Base-by-base conservation (phyloP, 1,140 invertebrate species). In the Bombus difficillimus region DNA sequence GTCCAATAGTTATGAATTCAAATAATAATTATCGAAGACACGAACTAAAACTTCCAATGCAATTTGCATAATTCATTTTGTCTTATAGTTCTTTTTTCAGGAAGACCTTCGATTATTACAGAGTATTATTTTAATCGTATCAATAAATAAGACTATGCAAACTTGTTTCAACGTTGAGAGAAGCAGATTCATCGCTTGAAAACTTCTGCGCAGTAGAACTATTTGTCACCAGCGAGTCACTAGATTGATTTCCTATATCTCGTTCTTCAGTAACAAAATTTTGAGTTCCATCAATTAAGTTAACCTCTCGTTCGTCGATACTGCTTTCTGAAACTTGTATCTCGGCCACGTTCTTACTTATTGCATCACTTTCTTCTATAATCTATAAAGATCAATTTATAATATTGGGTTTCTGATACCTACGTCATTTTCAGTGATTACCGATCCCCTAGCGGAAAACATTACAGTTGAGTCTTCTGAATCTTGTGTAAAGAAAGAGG, bases 401-500 rank as follows among this genome's bases (percentile, higher is more conserved):
- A 28, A 34, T n/a, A 18, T 37, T 28, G 1, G 9, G 32, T 68
- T 22, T 32, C 10, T 18, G 39, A 64, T 69, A 90, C 66, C 0
- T 89, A 90, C 89, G 12, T 89, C 66, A 25, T 59, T 84, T 41
- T 87, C 85, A 4, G 77, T 62, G 15, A 47, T 37, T n/a, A 87
- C 53, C 13, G 85, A 89, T 69, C 73, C 88, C 25, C 62, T 80
- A 25, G 80, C 86, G 15, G 85, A 90, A 8, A 84, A 77, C 73
- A 90, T 69, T 32, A 34, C 62, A 37, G 78, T 89, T 39, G 89
- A 85, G 34, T 87, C 86, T 28, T 77, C 88, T 2, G 88, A 90
- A 64, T 90, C 78, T 69, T 81, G 88, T 12, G 88, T 86, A 41
- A 74, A 82, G 53, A 89, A 89, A 41, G 88, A 89, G 43, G 84